Evolutionary conservation across 2,888 invertebrate genomes (phyloP).

Genomic region (Eretmocerus hayati): DNA sequence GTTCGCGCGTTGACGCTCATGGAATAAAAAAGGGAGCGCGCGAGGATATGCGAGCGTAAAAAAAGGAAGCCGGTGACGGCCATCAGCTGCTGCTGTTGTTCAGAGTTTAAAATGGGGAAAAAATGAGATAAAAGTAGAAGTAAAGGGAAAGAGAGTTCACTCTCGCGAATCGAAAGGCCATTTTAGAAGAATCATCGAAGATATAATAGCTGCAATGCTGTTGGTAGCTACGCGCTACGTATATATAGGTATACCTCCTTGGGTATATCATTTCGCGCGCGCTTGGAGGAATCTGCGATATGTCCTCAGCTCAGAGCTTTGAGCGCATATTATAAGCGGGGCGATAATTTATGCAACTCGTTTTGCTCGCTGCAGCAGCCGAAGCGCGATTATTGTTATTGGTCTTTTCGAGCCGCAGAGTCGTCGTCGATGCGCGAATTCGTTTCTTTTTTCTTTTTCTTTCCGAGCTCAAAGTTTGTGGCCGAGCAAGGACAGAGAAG

Average conservation of each 20-base stretch:
- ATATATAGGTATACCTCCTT: no score
- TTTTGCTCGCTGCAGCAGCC: constrained; percentile 21
- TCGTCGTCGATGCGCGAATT: neutral
- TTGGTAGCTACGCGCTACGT: neutral
- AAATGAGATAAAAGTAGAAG: neutral
- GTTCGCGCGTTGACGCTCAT: constrained; percentile 4
- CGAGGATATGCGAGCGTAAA: neutral
- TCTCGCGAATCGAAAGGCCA: no score
- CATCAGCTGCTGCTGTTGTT: no score
- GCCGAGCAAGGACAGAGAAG: no score
- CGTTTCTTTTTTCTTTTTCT: constrained; percentile 9
- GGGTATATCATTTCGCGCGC: no score
- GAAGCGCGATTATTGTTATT: constrained; percentile 22
- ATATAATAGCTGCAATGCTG: no score
- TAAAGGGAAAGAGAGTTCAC: constrained; percentile 7
- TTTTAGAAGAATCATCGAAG: no score
- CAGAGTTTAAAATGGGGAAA: neutral
- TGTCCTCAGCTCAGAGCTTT: no score
- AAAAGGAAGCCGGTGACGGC: neutral
- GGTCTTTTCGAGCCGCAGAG: constrained; percentile 17
- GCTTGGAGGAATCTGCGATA: no score
- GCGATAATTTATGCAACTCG: constrained; percentile 21
- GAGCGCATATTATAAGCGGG: constrained; percentile 6
- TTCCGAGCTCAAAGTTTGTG: neutral
- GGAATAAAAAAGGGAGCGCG: neutral